Conservation (phyloP, 1,140 invertebrate species). For the Lepidurus apus region DNA sequence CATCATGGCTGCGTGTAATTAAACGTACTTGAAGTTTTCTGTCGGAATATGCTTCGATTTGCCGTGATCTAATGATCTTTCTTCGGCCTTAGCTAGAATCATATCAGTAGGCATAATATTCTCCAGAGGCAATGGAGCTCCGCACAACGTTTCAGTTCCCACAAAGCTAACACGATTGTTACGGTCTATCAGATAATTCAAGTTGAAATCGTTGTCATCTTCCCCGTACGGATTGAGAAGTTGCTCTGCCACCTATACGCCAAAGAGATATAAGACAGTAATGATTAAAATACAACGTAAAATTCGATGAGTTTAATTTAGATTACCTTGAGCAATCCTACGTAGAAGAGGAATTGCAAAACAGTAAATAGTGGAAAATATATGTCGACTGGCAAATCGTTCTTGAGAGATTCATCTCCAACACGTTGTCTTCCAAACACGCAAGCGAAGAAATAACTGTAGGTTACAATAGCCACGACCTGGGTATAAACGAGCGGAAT, state of each 20-base stretch:
- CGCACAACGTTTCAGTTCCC: constrained; percentile 24
- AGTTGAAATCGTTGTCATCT: constrained; percentile 53
- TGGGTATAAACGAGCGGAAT: constrained; percentile 97
- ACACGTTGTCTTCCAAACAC: constrained; percentile 44
- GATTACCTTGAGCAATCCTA: constrained; percentile 60
- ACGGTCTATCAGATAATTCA: constrained; percentile 40
- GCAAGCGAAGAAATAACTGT: constrained; percentile 47
- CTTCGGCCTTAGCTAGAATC: neutral
- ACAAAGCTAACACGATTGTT: constrained; percentile 23
- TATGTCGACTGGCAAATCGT: constrained; percentile 57
- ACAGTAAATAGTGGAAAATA: constrained; percentile 68
- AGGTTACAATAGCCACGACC: constrained; percentile 74
- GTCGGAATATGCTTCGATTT: neutral
- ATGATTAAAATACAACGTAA: neutral
- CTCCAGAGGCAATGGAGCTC: neutral
- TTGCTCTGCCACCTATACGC: constrained; percentile 46
- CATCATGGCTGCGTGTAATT: neutral
- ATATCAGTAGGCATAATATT: neutral
- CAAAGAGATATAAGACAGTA: constrained; percentile 49
- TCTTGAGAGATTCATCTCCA: constrained; percentile 44
- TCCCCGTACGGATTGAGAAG: constrained; percentile 51
- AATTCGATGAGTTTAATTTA: neutral
- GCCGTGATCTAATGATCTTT: neutral
- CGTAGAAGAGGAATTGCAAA: constrained; percentile 70
- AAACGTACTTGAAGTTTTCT: neutral